phyloP scores from a whole-genome alignment of 1,140 invertebrate species.

The Portunus trituberculatus region DNA sequence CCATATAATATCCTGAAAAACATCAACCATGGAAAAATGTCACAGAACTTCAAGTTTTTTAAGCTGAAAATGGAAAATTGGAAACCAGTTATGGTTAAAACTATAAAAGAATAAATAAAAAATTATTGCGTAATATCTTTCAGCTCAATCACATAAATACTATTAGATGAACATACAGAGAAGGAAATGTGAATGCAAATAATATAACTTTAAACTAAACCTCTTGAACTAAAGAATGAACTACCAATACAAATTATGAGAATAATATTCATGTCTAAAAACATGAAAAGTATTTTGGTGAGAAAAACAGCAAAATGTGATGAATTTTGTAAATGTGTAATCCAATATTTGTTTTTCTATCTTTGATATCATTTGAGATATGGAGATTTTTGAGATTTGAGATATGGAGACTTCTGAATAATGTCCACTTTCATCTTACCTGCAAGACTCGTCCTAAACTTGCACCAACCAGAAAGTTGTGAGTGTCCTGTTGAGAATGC shows the following conservation, averaged over 20 bases:
- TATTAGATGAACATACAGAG: constrained; percentile 14
- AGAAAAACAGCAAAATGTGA: not conserved
- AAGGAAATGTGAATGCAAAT: constrained; percentile 39
- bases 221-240: not conserved
- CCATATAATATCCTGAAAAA: not conserved
- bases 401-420: not conserved
- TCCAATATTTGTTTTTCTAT: not conserved
- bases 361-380: not conserved
- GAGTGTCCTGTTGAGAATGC: constrained; percentile 2
- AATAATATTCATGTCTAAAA: not conserved
- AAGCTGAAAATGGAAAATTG: not conserved
- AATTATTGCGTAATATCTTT: not conserved
- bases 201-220: not conserved
- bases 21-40: not conserved
- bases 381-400: not conserved
- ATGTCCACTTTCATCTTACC: not conserved
- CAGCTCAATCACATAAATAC: not conserved
- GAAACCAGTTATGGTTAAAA: not conserved
- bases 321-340: not conserved
- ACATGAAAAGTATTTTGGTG: not conserved
- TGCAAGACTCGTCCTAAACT: constrained; percentile 35
- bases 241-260: not conserved
- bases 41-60: not conserved
- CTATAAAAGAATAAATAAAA: constrained; percentile 25
- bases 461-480: constrained; percentile 24